Conservation (phyloP, 2,113 vertebrate species). For the Acrocephalus arundinaceus region DNA sequence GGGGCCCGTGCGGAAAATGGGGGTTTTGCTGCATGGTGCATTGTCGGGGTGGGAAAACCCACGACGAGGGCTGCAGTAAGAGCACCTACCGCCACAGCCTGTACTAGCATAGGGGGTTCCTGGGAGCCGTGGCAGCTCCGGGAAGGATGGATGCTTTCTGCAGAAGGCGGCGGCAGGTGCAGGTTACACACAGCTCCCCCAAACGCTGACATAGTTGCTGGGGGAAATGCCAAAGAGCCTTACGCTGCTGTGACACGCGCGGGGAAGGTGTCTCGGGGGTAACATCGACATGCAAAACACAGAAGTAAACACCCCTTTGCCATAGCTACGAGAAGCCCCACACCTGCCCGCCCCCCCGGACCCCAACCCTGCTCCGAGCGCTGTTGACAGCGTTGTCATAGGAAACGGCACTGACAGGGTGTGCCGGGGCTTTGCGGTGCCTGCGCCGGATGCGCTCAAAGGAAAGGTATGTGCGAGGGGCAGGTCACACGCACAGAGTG, state of each 20-base stretch:
- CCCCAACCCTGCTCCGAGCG: background rate
- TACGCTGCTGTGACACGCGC: background rate
- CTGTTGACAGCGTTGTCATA: conserved; percentile 40
- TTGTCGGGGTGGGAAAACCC: background rate
- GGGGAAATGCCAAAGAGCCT: background rate
- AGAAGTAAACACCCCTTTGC: conserved; percentile 36
- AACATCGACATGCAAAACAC: background rate
- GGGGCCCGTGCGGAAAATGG: background rate
- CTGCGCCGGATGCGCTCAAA: conserved; percentile 4
- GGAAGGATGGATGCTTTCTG: background rate
- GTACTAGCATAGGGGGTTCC: accelerated
- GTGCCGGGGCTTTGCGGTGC: background rate
- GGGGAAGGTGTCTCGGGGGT: background rate
- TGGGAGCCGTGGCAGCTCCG: background rate
- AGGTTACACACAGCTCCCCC: accelerated
- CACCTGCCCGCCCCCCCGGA: background rate
- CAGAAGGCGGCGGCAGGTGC: accelerated
- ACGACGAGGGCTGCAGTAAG: accelerated
- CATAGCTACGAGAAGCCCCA: background rate
- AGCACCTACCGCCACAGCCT: background rate
- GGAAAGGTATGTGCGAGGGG: conserved; percentile 46
- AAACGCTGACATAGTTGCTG: background rate
- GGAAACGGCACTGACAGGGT: background rate
- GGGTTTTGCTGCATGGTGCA: background rate
- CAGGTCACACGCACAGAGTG: background rate